Evolutionary conservation across 2,797 vertebrate genomes (phyloP), one percentile per base, ranked within the genome.

Genomic region (Anabas testudineus): DNA sequence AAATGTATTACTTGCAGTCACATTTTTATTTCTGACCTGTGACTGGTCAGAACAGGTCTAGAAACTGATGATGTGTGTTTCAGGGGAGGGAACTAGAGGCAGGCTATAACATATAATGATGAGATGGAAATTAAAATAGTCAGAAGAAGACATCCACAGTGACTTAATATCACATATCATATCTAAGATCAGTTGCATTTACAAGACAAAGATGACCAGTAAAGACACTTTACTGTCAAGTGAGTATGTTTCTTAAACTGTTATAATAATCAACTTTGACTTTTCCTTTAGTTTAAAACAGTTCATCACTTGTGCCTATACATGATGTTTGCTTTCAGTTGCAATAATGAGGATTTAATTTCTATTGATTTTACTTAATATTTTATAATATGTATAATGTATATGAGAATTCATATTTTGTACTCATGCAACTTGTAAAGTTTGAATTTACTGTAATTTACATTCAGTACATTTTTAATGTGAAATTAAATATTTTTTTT

Each of bases 1-100:
- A 13, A 36, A 52, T 42, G 10, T 41, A n/a, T 19, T 30, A 14
- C n/a, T 12, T 57, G 26, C 9, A 30, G 45, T 14, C 7, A 16
- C 36, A 22, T 48, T 22, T 67, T 13, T 3, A 7, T n/a, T 19
- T 42, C 26, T 30, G 45, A 13, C 2, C 24, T 58, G 54, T 67
- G 65, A 67, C 24, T 67, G 54, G 65, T 30, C 36, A 49, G 65
- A 6, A 18, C 10, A 13, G 10, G 24, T 30, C 13, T 15, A 4
- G 30, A 5, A 66, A 66, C 32, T 47, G 53, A 9, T 67, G 54
- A 58, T 32, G 54, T 58, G 65, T 22, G 4, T 32, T 67, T 22
- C 9, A 42, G 43, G 65, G 65, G 65, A 49, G 65, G 65, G 54
- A 32, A 18, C 54, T 18, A 42, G 54, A 28, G 47, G 42, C 42